Evolutionary conservation across 2,113 vertebrate species (phyloP).

Genomic region (Prolemur simus): DNA sequence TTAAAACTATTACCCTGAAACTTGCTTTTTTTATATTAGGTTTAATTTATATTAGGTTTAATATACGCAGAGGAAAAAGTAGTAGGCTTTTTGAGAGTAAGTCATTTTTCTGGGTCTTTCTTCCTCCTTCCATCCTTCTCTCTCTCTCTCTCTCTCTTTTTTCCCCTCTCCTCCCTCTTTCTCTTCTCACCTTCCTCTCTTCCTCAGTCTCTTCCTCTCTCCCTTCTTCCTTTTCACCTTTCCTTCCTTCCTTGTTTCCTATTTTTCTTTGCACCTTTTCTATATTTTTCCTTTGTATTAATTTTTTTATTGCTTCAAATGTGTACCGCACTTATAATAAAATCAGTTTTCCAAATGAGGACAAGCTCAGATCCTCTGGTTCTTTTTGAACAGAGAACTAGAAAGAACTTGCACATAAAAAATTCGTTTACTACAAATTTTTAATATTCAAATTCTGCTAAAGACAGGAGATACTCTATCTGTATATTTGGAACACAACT

Average conservation of each 20-base stretch:
- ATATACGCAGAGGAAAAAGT: background rate
- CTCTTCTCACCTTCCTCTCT: background rate
- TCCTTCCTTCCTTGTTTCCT: background rate
- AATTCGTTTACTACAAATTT: background rate
- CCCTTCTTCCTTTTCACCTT: no score
- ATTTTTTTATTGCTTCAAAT: background rate
- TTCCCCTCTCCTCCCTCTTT: background rate
- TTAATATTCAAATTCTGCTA: background rate
- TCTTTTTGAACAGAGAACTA: background rate
- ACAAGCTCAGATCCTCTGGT: background rate
- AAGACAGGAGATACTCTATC: background rate
- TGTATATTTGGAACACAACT: background rate
- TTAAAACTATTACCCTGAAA: background rate
- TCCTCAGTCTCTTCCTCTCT: no score
- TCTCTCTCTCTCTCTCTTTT: background rate
- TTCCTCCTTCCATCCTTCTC: background rate
- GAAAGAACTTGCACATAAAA: background rate
- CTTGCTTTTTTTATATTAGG: background rate
- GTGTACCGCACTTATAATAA: background rate
- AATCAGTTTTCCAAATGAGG: background rate
- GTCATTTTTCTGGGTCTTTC: background rate
- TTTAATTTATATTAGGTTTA: no score
- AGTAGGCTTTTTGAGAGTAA: accelerated
- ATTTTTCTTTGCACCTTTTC: background rate
- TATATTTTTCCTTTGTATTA: background rate